Conservation (phyloP, 2,797 vertebrate species). For the Ceryle rudis region DNA sequence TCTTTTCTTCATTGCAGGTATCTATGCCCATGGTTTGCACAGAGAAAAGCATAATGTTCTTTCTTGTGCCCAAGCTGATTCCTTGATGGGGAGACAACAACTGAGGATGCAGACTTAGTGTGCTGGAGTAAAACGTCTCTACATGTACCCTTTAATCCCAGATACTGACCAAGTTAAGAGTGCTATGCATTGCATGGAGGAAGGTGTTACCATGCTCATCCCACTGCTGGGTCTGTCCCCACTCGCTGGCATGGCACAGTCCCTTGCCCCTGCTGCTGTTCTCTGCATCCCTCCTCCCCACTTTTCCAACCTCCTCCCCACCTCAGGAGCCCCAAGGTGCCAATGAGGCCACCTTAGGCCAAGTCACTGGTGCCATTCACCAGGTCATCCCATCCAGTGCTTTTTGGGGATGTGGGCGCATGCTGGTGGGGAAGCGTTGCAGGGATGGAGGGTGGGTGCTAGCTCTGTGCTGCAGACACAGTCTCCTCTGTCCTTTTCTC, state of each 20-base stretch:
- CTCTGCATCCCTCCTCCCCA: background rate
- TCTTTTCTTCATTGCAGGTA: background rate
- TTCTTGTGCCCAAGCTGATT: background rate
- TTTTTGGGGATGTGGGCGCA: rapidly evolving
- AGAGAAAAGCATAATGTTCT: background rate
- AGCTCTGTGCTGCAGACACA: background rate
- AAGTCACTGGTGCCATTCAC: rapidly evolving
- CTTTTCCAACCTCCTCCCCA: background rate
- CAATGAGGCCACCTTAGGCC: background rate
- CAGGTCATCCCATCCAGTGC: rapidly evolving
- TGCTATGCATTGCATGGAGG: rapidly evolving
- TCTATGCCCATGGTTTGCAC: background rate
- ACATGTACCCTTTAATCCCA: background rate
- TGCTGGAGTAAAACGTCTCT: background rate
- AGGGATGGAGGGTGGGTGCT: background rate
- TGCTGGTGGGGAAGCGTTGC: rapidly evolving
- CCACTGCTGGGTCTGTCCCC: background rate
- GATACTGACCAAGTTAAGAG: background rate
- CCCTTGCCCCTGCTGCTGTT: rapidly evolving
- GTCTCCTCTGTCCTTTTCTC: background rate
- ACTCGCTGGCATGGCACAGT: background rate
- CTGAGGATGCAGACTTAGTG: background rate
- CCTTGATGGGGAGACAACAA: background rate
- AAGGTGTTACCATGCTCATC: background rate
- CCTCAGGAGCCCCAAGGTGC: background rate